phyloP scores from a whole-genome alignment of 1,140 invertebrate species.

The Dendrolimus punctatus region DNA sequence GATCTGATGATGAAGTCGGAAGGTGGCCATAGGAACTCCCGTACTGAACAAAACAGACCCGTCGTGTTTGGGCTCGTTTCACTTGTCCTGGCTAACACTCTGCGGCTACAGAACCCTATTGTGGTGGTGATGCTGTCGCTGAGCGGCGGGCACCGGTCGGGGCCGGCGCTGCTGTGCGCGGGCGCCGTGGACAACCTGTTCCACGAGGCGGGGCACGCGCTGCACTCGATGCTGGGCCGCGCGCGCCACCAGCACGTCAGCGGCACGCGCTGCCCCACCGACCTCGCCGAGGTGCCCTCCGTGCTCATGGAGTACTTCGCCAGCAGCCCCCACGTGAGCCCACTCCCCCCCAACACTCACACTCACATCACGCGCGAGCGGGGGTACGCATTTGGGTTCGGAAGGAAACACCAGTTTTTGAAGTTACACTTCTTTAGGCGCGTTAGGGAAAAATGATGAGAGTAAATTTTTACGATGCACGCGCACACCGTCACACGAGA shows the following conservation, averaged over 20 bases:
- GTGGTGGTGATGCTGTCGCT: slow-evolving; percentile 96
- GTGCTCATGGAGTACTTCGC: slow-evolving; percentile 99
- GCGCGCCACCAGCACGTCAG: slow-evolving; percentile 98
- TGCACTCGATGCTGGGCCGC: slow-evolving; percentile 98
- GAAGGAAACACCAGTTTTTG: too few species aligned
- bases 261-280: slow-evolving; percentile 96
- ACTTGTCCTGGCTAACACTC: too few species aligned
- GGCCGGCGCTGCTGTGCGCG: slow-evolving; percentile 87
- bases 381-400: too few species aligned
- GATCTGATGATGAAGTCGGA: too few species aligned
- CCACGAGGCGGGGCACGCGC: slow-evolving; percentile 99
- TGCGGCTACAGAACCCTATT: slow-evolving; percentile 91
- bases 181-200: slow-evolving; percentile 96
- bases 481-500: too few species aligned
- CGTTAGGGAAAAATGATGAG: too few species aligned
- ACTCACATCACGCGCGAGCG: too few species aligned
- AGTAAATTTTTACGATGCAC: too few species aligned
- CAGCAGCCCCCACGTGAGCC: slow-evolving; percentile 83
- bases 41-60: too few species aligned
- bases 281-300: slow-evolving; percentile 98
- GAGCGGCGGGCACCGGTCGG: slow-evolving; percentile 79
- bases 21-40: too few species aligned
- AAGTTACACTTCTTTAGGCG: too few species aligned
- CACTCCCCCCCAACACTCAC: background rate
- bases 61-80: too few species aligned